Base-by-base conservation (phyloP, 2,888 invertebrate genomes). In the Scrobipalpa atriplicella region DNA sequence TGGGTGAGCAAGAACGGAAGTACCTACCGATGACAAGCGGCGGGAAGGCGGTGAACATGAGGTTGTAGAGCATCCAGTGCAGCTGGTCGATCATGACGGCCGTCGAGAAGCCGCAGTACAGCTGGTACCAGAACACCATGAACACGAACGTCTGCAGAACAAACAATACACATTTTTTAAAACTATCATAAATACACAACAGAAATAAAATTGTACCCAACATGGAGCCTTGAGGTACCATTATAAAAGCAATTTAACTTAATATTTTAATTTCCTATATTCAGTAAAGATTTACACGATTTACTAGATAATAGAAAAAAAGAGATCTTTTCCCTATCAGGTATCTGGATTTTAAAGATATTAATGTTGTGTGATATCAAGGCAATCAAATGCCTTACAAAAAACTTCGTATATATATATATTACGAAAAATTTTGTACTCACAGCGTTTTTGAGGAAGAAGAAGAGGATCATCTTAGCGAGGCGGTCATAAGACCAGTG, bases 381-480 rank as follows among this genome's bases (percentile, higher is more conserved):
- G 8, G 19, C 2, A 16, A 16, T 52, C 52, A 18, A 52, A 52
- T 52, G 52, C 52, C 18, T 52, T 6, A 6, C 8, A 18, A 7
- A 19, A 52, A 19, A n/a, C n/a, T n/a, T n/a, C n/a, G n/a, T n/a
- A n/a, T 29, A 29, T 29, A 5, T 29, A 29, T 29, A n/a, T 29
- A 29, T 29, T n/a, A n/a, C n/a, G n/a, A n/a, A n/a, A 5, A 29
- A 29, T 29, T 29, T 29, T 2, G 41, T 61, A 41, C 96, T 94
- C 89, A 98, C 98, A 80, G 98, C 97, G 93, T 99, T 99, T 92
- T 99, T 99, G 84, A 99, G 98, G 86, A 99, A 98, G 92, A 99
- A 99, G 90, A 98, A 99, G 41, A 98, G 94, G 79, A 99, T 97
- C 96, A 99, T 98, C 73, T 97, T 94, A 21, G 98, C 96, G 67